phyloP scores from a whole-genome alignment of 2,888 invertebrate genomes.

The Ceramica pisi region DNA sequence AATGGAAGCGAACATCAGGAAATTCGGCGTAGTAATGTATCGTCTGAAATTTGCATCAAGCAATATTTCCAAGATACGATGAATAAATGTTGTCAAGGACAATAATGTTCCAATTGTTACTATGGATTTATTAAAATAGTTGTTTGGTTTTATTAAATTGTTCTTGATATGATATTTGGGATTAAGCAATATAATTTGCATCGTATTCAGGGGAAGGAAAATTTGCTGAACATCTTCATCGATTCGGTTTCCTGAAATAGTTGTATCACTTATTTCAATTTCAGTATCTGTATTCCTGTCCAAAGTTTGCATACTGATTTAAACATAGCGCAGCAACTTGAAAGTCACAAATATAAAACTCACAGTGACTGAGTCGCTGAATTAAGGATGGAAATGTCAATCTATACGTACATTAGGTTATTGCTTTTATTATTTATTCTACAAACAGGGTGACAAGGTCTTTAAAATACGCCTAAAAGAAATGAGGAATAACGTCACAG shows the following conservation, averaged over 20 bases:
- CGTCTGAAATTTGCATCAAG: conserved; percentile 9
- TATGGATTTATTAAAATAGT: not conserved
- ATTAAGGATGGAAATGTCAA: not conserved
- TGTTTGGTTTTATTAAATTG: conserved; percentile 6
- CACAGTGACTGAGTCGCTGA: not conserved
- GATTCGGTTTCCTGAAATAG: not conserved
- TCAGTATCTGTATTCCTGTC: not conserved
- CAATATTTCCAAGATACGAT: conserved; percentile 9
- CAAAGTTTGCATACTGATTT: conserved; percentile 1
- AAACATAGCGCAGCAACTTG: not conserved
- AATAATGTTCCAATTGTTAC: not conserved
- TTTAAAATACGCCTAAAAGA: too few species aligned
- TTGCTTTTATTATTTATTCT: not conserved
- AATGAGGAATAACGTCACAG: not conserved
- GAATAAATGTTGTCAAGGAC: not conserved
- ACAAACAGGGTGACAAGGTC: too few species aligned
- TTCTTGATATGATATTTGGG: conserved; percentile 23
- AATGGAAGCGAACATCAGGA: conserved; percentile 5
- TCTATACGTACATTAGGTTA: not conserved
- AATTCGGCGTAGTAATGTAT: not conserved
- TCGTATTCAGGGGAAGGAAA: conserved; percentile 15
- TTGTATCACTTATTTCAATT: not conserved
- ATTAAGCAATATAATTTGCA: conserved; percentile 18
- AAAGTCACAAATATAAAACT: not conserved
- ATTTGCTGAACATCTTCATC: conserved; percentile 17